Conservation (phyloP, 2,797 vertebrate genomes). For the Dipus sagitta region DNA sequence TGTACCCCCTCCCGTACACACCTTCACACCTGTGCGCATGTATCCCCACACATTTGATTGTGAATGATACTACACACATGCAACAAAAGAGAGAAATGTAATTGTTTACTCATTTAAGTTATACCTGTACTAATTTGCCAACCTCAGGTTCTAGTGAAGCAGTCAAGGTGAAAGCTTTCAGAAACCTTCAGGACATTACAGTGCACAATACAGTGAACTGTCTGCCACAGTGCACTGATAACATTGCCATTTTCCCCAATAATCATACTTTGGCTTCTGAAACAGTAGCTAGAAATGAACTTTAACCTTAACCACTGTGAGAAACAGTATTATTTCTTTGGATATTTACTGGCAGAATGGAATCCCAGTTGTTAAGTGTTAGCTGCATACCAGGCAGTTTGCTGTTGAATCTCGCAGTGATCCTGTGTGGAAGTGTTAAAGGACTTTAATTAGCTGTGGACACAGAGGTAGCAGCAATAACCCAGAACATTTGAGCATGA, state of each 20-base stretch:
- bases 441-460: background rate
- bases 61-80: no score
- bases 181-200: background rate
- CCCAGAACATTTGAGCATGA: background rate
- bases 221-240: background rate
- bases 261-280: background rate
- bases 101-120: background rate
- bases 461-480: background rate
- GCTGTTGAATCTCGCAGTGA: background rate
- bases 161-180: background rate
- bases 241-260: background rate
- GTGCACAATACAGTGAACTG: background rate
- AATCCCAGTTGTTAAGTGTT: background rate
- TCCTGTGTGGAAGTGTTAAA: background rate
- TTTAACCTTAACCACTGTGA: background rate
- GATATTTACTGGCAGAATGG: background rate
- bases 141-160: background rate
- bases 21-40: no score
- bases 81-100: background rate
- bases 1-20: no score
- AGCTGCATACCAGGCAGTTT: background rate
- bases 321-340: background rate
- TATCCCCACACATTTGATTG: no score
- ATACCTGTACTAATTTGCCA: background rate
- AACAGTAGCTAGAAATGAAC: constrained; percentile 7